Evolutionary conservation across 2,888 invertebrate genomes (phyloP), one percentile per base, ranked within the genome.

Genomic region (Heteromyza rotundicornis): DNA sequence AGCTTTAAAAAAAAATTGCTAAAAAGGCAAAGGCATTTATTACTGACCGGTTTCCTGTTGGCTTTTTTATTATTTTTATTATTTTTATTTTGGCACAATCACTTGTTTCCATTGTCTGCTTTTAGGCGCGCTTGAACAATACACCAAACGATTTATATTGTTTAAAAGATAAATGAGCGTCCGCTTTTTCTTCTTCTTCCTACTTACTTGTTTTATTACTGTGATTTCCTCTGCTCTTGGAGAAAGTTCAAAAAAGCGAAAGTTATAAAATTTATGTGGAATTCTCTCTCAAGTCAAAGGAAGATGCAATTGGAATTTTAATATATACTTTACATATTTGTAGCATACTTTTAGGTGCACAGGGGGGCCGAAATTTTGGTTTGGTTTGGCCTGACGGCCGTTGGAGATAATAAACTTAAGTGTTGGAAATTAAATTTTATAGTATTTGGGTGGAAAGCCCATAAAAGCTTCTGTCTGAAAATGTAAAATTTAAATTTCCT

Each of bases 331-430:
- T 24, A 32, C 36, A 49, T 24, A 32, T 32, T 2, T 35, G 36
- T 24, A 51, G 52, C 60, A 60, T 60, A 57, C 35, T 57, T 54
- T 57, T 24, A 62, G 62, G 57, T 35, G 54, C 35, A 16, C 17
- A 32, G 40, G 47, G 1, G 2, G 1, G 27, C 40, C 16, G 32
- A 20, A 24, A 22, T 36, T 55, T 27, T 10, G 35, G 32, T 20
- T n/a, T n/a, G n/a, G n/a, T n/a, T n/a, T n/a, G n/a, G n/a, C n/a
- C n/a, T n/a, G n/a, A n/a, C n/a, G n/a, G n/a, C n/a, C n/a, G n/a
- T n/a, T n/a, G n/a, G n/a, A 57, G 51, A 40, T 58, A 50, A 59
- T 59, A 62, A 62, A 62, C 20, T 58, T 62, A 54, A 62, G 55
- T 36, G 40, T 23, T 5, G 8, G 24, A 53, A 56, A 59, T 59